Evolutionary conservation across 2,113 vertebrate genomes (phyloP).

Genomic region (Misgurnus mizolepis): DNA sequence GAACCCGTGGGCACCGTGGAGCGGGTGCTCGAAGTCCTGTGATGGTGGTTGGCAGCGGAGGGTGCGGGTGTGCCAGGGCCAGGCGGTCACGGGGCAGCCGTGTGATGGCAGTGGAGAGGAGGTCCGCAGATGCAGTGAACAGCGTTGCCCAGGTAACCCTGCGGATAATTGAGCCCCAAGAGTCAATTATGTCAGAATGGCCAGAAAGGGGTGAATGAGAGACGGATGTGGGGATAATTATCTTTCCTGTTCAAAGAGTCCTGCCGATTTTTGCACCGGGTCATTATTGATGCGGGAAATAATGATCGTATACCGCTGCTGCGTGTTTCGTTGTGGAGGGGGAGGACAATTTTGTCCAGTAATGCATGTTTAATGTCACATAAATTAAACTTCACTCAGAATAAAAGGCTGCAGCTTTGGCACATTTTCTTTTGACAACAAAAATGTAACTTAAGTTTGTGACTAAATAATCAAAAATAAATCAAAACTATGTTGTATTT

Average conservation of each 20-base stretch:
- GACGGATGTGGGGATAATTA: constrained; percentile 38
- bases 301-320: neutral
- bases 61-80: constrained; percentile 89
- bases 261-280: constrained; percentile 28
- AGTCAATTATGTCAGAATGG: constrained; percentile 46
- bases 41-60: constrained; percentile 95
- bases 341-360: neutral
- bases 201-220: constrained; percentile 50
- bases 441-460: too few species aligned
- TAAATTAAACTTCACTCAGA: constrained; percentile 12
- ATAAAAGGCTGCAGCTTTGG: neutral
- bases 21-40: constrained; percentile 95
- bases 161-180: constrained; percentile 48
- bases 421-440: too few species aligned
- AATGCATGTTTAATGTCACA: constrained; percentile 55
- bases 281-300: constrained; percentile 48
- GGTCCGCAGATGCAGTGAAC: constrained; percentile 92
- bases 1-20: constrained; percentile 98
- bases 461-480: too few species aligned
- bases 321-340: neutral
- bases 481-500: too few species aligned
- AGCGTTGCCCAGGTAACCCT: constrained; percentile 91
- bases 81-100: constrained; percentile 84
- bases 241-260: constrained; percentile 40
- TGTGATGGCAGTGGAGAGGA: constrained; percentile 92